phyloP scores from a whole-genome alignment of 2,888 invertebrate species.

The Lasius fuliginosus region DNA sequence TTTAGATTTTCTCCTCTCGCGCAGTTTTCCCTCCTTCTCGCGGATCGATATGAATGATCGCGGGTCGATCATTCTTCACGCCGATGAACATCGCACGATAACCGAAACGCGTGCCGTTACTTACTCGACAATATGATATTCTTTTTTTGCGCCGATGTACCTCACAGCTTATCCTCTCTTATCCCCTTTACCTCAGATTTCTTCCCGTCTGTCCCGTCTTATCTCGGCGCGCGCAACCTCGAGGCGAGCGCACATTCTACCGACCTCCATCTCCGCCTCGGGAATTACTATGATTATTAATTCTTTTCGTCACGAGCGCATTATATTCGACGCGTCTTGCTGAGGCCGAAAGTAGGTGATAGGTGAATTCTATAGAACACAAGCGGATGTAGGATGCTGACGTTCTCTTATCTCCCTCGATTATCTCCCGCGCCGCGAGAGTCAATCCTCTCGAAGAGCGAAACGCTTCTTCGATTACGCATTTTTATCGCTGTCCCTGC shows the following conservation, averaged over 20 bases:
- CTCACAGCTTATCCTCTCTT: background rate
- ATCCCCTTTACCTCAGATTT: conserved; percentile 21
- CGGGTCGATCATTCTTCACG: conserved; percentile 67
- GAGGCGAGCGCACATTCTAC: background rate
- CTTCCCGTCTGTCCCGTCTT: background rate
- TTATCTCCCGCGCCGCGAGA: conserved; percentile 37
- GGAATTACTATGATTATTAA: conserved; percentile 20
- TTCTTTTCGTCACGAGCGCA: conserved; percentile 22
- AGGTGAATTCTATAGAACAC: conserved; percentile 11
- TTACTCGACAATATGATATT: conserved; percentile 57
- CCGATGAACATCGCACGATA: conserved; percentile 64
- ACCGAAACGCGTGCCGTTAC: conserved; percentile 58
- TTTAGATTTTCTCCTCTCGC: conserved; percentile 59
- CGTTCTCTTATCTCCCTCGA: conserved; percentile 42
- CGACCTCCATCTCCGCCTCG: background rate
- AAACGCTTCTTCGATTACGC: conserved; percentile 50
- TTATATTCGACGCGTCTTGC: conserved; percentile 25
- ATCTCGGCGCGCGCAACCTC: background rate
- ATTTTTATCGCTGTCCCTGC: conserved; percentile 12
- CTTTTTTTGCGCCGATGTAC: conserved; percentile 45
- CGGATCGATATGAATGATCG: conserved; percentile 63
- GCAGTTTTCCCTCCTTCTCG: conserved; percentile 24
- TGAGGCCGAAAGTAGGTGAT: conserved; percentile 39
- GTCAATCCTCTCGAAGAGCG: conserved; percentile 25
- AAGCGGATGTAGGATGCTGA: conserved; percentile 22